These are phyloP conservation scores for Orthonychiurus folsomi DNA, from an alignment of 2,888 invertebrate genomes.

Conservation along the genomic window DNA sequence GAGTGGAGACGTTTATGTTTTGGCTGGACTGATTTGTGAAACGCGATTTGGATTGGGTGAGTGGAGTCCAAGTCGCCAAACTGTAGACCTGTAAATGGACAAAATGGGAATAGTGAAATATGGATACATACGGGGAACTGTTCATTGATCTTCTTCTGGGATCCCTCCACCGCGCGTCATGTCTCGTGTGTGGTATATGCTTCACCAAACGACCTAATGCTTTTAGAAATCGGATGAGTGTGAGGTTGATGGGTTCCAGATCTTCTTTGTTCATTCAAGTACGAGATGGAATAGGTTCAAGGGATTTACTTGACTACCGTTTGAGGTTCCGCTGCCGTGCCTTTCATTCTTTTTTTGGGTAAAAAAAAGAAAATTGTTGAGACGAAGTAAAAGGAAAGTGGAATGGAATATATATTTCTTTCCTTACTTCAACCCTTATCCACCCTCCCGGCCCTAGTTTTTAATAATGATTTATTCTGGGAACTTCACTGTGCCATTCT, in stretches of 20 bases:
- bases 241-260: background rate
- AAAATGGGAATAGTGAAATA: background rate
- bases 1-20: too few relatives aligned
- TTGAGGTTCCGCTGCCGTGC: too few relatives aligned
- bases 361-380: too few relatives aligned
- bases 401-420: too few relatives aligned
- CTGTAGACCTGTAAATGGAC: too few relatives aligned
- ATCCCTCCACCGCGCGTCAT: background rate
- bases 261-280: background rate
- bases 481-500: background rate
- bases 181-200: background rate
- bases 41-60: too few relatives aligned
- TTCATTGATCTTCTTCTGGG: background rate
- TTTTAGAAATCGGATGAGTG: slow-evolving; percentile 1
- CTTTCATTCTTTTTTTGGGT: too few relatives aligned
- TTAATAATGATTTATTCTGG: background rate
- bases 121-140: background rate
- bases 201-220: background rate
- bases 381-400: too few relatives aligned
- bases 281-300: background rate
- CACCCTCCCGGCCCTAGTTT: too few relatives aligned
- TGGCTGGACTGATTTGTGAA: too few relatives aligned
- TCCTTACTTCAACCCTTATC: too few relatives aligned
- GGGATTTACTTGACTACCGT: background rate
- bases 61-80: too few relatives aligned